Evolutionary conservation across 1,140 invertebrate species (phyloP).

Genomic region (Liolophura sinensis): DNA sequence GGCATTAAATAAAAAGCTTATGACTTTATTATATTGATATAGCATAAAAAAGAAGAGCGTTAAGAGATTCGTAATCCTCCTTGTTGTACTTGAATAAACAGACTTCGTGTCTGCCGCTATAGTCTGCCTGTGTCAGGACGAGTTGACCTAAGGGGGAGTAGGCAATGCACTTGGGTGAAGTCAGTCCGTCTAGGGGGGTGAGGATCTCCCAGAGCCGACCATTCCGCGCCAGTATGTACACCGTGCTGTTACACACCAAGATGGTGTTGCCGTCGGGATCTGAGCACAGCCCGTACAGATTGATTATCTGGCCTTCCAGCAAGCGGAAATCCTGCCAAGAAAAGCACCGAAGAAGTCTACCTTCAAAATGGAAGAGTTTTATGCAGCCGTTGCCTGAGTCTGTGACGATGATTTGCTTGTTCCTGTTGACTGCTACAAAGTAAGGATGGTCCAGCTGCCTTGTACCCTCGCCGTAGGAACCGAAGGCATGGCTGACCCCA

Average conservation of each 20-base stretch:
- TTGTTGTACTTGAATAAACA: conserved; percentile 44
- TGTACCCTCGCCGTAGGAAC: conserved; percentile 41
- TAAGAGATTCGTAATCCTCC: conserved; percentile 47
- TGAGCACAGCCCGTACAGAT: conserved; percentile 44
- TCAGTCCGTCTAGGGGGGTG: conserved; percentile 42
- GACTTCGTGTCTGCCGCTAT: conserved; percentile 40
- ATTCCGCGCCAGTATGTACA: conserved; percentile 49
- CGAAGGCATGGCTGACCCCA: conserved; percentile 35
- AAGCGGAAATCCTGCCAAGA: conserved; percentile 38
- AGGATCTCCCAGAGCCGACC: conserved; percentile 52
- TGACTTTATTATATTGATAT: conserved; percentile 15
- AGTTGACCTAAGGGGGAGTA: conserved; percentile 39
- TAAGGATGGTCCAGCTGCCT: conserved; percentile 52
- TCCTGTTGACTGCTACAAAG: conserved; percentile 45
- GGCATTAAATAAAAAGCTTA: no score
- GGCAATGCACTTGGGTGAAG: conserved; percentile 42
- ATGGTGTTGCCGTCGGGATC: conserved; percentile 48
- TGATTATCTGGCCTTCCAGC: conserved; percentile 35
- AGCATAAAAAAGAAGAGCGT: conserved; percentile 49
- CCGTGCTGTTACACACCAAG: conserved; percentile 46
- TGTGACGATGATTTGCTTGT: conserved; percentile 51
- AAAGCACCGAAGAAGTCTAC: conserved; percentile 40
- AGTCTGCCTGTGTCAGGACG: conserved; percentile 41
- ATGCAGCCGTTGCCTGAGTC: conserved; percentile 51
- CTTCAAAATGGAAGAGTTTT: conserved; percentile 52